Evolutionary conservation across 2,797 vertebrate species (phyloP).

Genomic region (Lepus townsendii): DNA sequence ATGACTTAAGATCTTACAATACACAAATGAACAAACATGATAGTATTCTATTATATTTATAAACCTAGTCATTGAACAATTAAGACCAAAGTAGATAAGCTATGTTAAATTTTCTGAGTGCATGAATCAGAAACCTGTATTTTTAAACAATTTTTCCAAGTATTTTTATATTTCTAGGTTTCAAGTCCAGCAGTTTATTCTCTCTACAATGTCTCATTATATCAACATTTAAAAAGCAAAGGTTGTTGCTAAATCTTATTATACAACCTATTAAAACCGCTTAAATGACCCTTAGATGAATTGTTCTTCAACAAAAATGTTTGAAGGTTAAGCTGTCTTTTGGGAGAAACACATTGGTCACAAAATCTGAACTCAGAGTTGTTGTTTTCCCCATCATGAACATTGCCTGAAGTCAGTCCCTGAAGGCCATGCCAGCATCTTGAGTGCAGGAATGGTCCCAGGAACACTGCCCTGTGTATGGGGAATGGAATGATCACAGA

Average conservation of each 20-base stretch:
- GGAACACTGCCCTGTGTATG: background rate
- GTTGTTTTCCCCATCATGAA: background rate
- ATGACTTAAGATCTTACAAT: background rate
- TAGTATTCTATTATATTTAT: background rate
- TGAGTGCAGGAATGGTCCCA: background rate
- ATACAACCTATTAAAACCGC: background rate
- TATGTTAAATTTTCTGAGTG: background rate
- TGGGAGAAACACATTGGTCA: background rate
- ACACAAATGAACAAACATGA: background rate
- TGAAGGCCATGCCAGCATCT: background rate
- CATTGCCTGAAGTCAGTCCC: background rate
- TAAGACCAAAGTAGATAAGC: background rate
- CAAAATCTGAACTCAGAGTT: background rate
- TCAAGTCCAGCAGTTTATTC: background rate
- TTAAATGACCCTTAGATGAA: background rate
- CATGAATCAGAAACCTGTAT: background rate
- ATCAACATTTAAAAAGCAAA: conserved; percentile 23
- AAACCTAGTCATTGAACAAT: background rate
- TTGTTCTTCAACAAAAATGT: background rate
- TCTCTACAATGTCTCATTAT: background rate
- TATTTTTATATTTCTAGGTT: conserved; percentile 23
- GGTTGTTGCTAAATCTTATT: background rate
- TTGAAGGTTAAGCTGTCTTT: background rate
- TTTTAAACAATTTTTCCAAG: conserved; percentile 29
- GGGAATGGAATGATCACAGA: background rate